phyloP scores from a whole-genome alignment of 2,888 invertebrate species.

The Pseudococcus viburni region DNA sequence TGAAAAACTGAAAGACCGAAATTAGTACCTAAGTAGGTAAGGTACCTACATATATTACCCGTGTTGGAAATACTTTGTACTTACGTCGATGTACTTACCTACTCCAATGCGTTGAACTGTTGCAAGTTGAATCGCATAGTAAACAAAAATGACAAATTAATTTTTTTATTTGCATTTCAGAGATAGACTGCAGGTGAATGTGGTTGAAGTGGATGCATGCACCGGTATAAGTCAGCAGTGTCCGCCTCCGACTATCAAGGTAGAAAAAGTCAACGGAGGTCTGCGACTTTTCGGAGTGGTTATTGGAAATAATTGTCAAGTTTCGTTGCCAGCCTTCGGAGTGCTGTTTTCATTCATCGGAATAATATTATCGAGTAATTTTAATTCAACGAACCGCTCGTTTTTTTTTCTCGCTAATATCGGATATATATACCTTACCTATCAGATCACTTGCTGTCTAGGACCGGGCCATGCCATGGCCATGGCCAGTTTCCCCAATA shows the following conservation, averaged over 20 bases:
- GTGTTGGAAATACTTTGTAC: no score
- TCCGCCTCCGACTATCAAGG: slow-evolving; percentile 72
- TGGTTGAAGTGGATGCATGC: slow-evolving; percentile 66
- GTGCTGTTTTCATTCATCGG: slow-evolving; percentile 83
- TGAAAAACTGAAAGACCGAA: no score
- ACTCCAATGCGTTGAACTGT: no score
- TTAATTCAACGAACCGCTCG: no score
- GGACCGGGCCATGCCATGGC: no score
- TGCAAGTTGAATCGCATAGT: neutral
- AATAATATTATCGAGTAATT: slow-evolving; percentile 80
- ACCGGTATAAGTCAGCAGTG: slow-evolving; percentile 67
- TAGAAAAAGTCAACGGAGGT: slow-evolving; percentile 84
- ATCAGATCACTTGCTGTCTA: no score
- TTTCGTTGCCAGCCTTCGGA: slow-evolving; percentile 83
- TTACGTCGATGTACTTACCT: no score
- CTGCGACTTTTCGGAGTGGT: slow-evolving; percentile 84
- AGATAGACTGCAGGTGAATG: slow-evolving; percentile 70
- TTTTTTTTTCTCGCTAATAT: no score
- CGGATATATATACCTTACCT: no score
- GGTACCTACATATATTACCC: no score
- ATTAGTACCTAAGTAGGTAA: no score
- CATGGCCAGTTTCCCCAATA: no score
- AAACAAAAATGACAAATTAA: neutral
- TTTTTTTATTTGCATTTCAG: slow-evolving; percentile 69
- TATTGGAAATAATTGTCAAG: slow-evolving; percentile 84